Evolutionary conservation across 2,888 invertebrate genomes (phyloP), one percentile per base, ranked within the genome.

Genomic region (Mactromeris polynyma): DNA sequence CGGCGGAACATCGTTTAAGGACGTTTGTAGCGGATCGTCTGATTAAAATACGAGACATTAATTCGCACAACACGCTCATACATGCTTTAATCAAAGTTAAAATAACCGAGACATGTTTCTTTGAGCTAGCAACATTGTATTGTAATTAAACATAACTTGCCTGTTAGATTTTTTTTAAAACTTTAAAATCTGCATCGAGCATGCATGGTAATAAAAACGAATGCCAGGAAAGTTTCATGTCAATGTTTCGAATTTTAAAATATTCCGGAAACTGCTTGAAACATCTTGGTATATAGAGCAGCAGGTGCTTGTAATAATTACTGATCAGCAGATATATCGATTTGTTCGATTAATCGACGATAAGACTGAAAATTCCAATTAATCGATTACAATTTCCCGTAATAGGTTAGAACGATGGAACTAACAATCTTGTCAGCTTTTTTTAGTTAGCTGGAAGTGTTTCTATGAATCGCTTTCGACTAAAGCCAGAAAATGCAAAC

Each of bases 111-210:
- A 3, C 19, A n/a, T 58, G 58, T 58, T 58, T 58, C 58, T 58
- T 9, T 58, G 14, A n/a, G 19, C n/a, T n/a, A n/a, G n/a, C 58
- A 58, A 21, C 11, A 7, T 58, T n/a, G 19, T 58, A n/a, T 58
- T 58, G 26, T 64, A 64, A 64, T 64, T 64, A 64, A 46, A 64
- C 58, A 64, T 64, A 64, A 64, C n/a, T 64, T 64, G 58, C 58
- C 9, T n/a, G 58, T 64, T 26, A 3, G 58, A 64, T 64, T 11
- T 26, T 64, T 7, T n/a, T 0, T 46, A 46, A 46, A 46, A 46
- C 6, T 46, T 46, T 46, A 1, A n/a, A 46, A 46, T 46, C 46
- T 46, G 46, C 9, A 64, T 64, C 26, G 26, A 64, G 26, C 58
- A 64, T 64, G 58, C 58, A 26, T 64, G 58, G 58, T 64, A 26